A percentile compares a stretch with the other conserved stretches of the same genome.
Conservation (phyloP, 2,113 vertebrate genomes). For the Cichladusa arquata region DNA sequence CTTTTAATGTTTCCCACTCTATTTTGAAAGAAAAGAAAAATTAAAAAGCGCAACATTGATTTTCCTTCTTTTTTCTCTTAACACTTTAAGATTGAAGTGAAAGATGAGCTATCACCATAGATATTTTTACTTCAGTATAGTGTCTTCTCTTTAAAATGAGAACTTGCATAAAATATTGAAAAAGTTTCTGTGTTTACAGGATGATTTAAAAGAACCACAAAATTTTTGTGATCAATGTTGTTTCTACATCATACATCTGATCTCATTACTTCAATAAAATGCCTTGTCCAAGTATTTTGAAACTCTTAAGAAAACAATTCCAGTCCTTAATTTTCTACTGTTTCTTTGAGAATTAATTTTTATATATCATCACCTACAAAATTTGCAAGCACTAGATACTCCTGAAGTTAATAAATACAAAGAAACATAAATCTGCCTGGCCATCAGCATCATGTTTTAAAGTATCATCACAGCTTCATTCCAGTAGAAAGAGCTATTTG, state of each 20-base stretch:
- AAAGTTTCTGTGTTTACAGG: background rate
- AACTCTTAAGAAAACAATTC: background rate
- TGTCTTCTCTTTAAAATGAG: background rate
- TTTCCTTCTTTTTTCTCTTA: background rate
- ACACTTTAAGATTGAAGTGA: background rate
- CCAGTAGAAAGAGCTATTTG: background rate
- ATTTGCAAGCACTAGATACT: background rate
- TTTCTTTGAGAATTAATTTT: background rate
- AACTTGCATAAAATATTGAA: background rate
- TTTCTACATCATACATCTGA: background rate
- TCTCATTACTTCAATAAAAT: background rate
- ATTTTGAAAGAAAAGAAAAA: background rate
- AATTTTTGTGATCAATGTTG: background rate
- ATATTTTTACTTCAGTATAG: background rate
- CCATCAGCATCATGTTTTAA: background rate
- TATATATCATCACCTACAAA: background rate
- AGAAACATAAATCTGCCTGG: background rate
- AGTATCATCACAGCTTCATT: background rate
- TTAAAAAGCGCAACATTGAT: background rate
- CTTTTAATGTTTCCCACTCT: background rate
- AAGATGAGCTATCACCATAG: background rate
- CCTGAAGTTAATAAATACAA: background rate
- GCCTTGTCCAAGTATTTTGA: background rate
- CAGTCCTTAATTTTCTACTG: rapidly evolving
- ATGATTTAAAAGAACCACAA: background rate